Conservation (phyloP, 2,113 vertebrate species). For the Leptocoma aspasia region DNA sequence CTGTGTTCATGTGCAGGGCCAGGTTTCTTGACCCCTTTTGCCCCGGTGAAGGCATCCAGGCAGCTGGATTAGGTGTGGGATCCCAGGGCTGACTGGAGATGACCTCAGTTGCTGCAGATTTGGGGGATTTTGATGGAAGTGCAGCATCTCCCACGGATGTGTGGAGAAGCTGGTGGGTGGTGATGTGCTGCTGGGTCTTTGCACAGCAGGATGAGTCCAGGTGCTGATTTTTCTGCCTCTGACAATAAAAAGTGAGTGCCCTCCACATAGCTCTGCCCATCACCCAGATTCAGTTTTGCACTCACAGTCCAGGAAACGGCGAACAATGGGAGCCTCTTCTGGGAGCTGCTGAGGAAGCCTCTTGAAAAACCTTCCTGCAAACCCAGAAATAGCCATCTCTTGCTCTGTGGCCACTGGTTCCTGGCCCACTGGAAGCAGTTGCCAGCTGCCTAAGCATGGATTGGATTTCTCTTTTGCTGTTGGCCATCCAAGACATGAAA, state of each 20-base stretch:
- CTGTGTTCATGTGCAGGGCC: not conserved
- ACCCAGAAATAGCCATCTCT: not conserved
- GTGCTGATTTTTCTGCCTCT: not conserved
- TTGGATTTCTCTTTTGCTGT: not conserved
- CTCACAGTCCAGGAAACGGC: rapidly evolving
- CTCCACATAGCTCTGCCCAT: not conserved
- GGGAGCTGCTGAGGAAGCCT: constrained; percentile 1
- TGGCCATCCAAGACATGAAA: not conserved
- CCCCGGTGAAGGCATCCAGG: not conserved
- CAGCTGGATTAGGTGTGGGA: not conserved
- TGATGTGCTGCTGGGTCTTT: not conserved
- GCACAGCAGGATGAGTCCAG: not conserved
- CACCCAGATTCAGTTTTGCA: rapidly evolving
- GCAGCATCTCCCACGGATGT: not conserved
- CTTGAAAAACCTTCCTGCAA: not conserved
- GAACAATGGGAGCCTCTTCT: not conserved
- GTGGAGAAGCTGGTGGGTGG: not conserved
- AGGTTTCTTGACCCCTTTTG: not conserved
- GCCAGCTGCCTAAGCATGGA: not conserved
- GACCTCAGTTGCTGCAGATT: rapidly evolving
- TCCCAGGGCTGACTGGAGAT: not conserved
- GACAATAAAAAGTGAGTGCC: not conserved
- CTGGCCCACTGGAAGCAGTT: not conserved
- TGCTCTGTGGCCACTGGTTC: not conserved
- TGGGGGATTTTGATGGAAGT: not conserved